These are phyloP conservation scores for Pampusana beccarii DNA, from an alignment of 2,113 vertebrate species.

Conservation along the genomic window DNA sequence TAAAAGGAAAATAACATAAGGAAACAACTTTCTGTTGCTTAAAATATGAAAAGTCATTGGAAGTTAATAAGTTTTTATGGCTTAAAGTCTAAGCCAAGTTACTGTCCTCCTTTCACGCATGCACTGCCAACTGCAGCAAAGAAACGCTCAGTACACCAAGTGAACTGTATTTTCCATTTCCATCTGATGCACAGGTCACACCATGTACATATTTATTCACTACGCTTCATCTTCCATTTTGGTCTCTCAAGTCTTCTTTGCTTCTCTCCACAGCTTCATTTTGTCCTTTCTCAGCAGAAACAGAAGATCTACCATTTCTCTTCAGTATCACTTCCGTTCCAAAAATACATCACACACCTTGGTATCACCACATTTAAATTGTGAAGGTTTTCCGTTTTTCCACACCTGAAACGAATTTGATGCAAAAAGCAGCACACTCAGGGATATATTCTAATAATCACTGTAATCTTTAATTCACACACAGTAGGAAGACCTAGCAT, in stretches of 20 bases:
- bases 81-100: background rate
- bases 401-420: slow-evolving; percentile 30
- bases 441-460: background rate
- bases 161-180: background rate
- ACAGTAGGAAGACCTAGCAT: background rate
- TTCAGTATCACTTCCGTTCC: background rate
- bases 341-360: background rate
- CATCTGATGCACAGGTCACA: background rate
- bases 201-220: background rate
- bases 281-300: background rate
- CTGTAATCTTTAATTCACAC: background rate
- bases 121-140: background rate
- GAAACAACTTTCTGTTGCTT: background rate
- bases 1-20: background rate
- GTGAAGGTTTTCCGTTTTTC: background rate
- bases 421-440: slow-evolving; percentile 23
- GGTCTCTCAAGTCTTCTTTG: background rate
- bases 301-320: background rate
- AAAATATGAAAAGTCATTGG: background rate
- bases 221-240: background rate
- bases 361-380: background rate
- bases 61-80: background rate
- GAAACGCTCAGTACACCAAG: background rate
- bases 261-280: background rate
- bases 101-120: background rate